phyloP scores from a whole-genome alignment of 2,797 vertebrate genomes.

The Scomberomorus guttatus region DNA sequence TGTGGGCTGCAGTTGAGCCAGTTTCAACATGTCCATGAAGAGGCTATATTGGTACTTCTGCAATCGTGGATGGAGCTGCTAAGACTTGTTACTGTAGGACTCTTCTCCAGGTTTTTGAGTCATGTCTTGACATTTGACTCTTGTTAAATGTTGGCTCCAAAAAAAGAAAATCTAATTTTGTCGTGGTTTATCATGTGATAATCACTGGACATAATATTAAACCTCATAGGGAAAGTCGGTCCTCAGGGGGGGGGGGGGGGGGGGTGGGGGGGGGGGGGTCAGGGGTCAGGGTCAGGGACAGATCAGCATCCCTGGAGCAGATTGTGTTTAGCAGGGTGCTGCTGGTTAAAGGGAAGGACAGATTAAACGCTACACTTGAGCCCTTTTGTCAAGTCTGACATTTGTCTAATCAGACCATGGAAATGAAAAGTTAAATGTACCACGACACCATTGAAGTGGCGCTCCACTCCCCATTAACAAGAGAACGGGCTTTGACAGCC shows the following conservation, averaged over 20 bases:
- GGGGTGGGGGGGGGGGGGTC: no score
- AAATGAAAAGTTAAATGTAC: constrained; percentile 41
- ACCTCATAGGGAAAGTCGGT: constrained; percentile 6
- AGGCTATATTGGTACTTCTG: not conserved
- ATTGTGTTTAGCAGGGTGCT: constrained; percentile 1
- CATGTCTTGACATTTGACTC: constrained; percentile 5
- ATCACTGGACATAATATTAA: constrained; percentile 17
- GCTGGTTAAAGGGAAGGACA: not conserved
- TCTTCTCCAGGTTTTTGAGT: not conserved
- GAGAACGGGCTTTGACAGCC: constrained; percentile 8
- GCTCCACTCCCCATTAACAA: constrained; percentile 22
- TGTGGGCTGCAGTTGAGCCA: constrained; percentile 49
- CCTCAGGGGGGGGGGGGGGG: no score
- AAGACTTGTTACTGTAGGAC: constrained; percentile 19
- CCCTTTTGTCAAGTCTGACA: constrained; percentile 9
- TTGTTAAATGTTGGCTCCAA: not conserved
- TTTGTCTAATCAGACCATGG: constrained; percentile 21
- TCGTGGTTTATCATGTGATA: constrained; percentile 4
- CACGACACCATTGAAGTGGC: not conserved
- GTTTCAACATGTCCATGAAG: constrained; percentile 63
- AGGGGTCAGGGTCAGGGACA: constrained; percentile 64
- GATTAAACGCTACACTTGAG: not conserved
- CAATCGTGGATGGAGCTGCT: constrained; percentile 45
- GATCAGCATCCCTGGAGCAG: constrained; percentile 45
- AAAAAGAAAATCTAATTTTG: not conserved